Evolutionary conservation across 2,113 vertebrate genomes (phyloP).

Genomic region (Pollachius pollachius): DNA sequence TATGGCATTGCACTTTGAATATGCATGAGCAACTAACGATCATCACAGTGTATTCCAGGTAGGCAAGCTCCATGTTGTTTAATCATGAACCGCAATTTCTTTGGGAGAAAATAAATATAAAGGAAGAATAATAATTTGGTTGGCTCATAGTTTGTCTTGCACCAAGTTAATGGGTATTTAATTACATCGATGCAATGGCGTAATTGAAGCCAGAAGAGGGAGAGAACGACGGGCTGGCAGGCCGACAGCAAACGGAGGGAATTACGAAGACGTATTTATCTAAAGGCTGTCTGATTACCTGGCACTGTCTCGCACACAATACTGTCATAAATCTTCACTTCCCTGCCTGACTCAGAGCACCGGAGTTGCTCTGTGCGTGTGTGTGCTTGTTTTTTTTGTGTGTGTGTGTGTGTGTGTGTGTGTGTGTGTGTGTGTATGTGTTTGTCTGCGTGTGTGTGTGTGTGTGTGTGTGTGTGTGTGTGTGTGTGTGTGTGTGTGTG

Average conservation of each 20-base stretch:
- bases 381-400: conserved; percentile 31
- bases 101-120: conserved; percentile 13
- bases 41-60: background rate
- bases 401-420: too few relatives aligned
- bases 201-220: conserved; percentile 65
- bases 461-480: too few relatives aligned
- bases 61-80: conserved; percentile 38
- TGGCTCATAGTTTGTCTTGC: conserved; percentile 58
- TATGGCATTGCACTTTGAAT: conserved; percentile 21
- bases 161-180: conserved; percentile 72
- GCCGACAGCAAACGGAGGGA: conserved; percentile 57
- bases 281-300: conserved; percentile 74
- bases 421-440: too few relatives aligned
- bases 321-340: conserved; percentile 71
- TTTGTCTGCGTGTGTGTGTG: too few relatives aligned
- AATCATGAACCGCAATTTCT: conserved; percentile 36
- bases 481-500: too few relatives aligned
- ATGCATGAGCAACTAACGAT: conserved; percentile 40
- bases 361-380: background rate
- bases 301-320: conserved; percentile 69
- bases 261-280: conserved; percentile 75
- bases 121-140: conserved; percentile 53
- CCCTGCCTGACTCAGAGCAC: conserved; percentile 20
- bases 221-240: conserved; percentile 60
- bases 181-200: conserved; percentile 73